Conservation (phyloP, 2,888 invertebrate species). For the Vesta saturnalis region DNA sequence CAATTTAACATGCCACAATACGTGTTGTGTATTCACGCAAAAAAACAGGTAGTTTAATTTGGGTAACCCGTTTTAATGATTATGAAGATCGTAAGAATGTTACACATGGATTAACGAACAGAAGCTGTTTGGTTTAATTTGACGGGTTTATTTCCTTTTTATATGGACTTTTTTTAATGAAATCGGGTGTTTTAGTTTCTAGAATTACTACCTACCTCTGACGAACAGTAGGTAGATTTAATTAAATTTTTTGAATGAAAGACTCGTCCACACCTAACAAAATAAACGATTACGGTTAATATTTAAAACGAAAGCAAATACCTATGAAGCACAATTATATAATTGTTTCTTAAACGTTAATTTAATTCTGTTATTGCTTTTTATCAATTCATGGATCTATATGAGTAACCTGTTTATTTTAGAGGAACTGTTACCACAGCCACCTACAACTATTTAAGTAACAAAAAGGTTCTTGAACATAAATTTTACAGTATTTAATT, state of each 20-base stretch:
- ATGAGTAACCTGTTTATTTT: not conserved
- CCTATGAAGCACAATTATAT: constrained; percentile 5
- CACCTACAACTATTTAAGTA: not conserved
- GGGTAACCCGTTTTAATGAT: constrained; percentile 11
- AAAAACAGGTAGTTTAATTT: constrained; percentile 34
- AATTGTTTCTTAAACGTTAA: not conserved
- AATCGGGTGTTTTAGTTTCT: not conserved
- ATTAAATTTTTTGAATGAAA: not conserved
- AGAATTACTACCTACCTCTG: not conserved
- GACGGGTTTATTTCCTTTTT: constrained; percentile 16
- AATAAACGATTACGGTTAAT: constrained; percentile 4
- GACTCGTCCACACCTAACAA: not conserved
- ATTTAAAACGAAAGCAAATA: constrained; percentile 1
- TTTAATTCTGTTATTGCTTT: not conserved
- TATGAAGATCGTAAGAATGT: constrained; percentile 3
- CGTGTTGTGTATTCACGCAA: constrained; percentile 28
- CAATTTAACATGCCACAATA: constrained; percentile 36
- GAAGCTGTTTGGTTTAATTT: constrained; percentile 15
- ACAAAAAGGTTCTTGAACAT: not conserved
- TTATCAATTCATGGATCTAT: constrained; percentile 7
- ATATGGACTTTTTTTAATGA: not conserved
- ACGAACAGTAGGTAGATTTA: not conserved
- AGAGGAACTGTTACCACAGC: not conserved
- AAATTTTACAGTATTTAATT: not conserved
- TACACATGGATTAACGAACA: constrained; percentile 12